Percentiles rank a stretch among this genome's conserved stretches.
Evolutionary conservation across 2,797 vertebrate species (phyloP).

Genomic region (Ammospiza maritima): DNA sequence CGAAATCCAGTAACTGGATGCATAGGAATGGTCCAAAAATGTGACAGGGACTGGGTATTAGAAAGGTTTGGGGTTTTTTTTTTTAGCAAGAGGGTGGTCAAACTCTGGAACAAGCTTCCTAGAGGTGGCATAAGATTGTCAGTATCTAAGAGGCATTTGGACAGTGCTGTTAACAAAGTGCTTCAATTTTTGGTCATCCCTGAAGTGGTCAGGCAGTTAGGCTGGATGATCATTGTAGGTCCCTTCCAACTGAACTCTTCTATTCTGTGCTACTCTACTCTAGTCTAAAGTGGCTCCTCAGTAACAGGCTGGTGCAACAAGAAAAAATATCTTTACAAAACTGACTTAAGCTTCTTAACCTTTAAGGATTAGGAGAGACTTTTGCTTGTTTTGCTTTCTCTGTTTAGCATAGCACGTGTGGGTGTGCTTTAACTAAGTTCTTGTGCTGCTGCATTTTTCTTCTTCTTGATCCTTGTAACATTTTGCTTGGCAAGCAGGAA

Average conservation of each 20-base stretch:
- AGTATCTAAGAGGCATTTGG: neutral
- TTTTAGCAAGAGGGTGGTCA: neutral
- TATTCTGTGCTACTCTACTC: neutral
- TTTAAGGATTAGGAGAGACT: neutral
- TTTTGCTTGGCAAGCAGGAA: constrained; percentile 12
- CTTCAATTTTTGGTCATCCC: neutral
- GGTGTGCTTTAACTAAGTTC: neutral
- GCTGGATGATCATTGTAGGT: neutral
- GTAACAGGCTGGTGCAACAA: neutral
- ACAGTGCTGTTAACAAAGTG: neutral
- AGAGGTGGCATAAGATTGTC: neutral
- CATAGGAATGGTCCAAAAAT: neutral
- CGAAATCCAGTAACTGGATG: neutral
- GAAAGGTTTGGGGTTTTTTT: neutral
- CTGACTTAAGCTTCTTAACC: neutral
- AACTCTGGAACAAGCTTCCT: neutral
- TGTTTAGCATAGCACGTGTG: neutral
- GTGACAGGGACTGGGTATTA: neutral
- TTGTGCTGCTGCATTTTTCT: neutral
- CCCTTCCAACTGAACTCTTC: neutral
- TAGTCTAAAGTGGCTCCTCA: neutral
- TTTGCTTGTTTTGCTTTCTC: neutral
- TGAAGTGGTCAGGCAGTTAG: neutral
- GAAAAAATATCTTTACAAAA: neutral
- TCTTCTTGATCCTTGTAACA: neutral